A percentile compares a stretch with the other conserved stretches of the same genome.
Conservation (phyloP, 2,113 vertebrate species). For the Psilopogon haemacephalus region DNA sequence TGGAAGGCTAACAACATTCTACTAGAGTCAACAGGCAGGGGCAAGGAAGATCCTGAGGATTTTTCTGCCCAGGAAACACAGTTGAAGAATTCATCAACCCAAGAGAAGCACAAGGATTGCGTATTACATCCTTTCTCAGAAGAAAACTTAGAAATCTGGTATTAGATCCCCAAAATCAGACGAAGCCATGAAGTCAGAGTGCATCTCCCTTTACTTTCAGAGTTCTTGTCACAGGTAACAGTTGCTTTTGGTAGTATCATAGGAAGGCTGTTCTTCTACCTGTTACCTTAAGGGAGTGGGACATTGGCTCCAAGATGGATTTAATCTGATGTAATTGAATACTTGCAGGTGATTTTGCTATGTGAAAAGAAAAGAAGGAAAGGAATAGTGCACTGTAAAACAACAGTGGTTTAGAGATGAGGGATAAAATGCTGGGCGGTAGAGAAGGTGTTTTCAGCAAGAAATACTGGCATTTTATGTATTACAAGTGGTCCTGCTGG, state of each 20-base stretch:
- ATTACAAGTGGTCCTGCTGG: background rate
- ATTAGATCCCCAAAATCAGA: background rate
- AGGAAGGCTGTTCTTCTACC: background rate
- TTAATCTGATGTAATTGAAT: background rate
- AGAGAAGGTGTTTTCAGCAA: background rate
- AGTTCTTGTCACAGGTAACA: background rate
- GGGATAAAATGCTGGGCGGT: background rate
- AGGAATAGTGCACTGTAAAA: background rate
- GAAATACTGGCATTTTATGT: background rate
- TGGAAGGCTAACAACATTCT: background rate
- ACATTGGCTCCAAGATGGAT: background rate
- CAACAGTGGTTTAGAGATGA: background rate
- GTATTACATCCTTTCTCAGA: background rate
- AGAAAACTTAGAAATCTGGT: background rate
- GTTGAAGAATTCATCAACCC: background rate
- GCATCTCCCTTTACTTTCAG: background rate
- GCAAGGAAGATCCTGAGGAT: background rate
- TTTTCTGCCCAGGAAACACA: background rate
- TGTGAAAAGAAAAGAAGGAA: background rate
- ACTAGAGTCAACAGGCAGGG: background rate
- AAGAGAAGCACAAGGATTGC: background rate
- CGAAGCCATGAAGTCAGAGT: background rate
- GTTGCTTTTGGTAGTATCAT: background rate
- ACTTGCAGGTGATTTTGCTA: background rate
- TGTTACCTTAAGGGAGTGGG: background rate